These are phyloP conservation scores for Idaea aversata DNA, from an alignment of 2,888 invertebrate genomes.

Conservation along the genomic window DNA sequence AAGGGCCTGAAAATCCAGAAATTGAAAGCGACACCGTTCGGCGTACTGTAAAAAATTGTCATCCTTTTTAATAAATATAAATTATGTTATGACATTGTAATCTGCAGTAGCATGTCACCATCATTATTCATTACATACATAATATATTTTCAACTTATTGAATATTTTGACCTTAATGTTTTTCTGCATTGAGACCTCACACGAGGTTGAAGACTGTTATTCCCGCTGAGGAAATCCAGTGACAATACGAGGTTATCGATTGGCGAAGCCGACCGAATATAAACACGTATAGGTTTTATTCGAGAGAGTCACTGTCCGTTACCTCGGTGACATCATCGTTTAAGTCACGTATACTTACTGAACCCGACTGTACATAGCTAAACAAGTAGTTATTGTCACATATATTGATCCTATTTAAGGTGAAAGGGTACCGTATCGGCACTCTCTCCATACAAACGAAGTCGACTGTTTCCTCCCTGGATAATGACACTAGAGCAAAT, in stretches of 20 bases:
- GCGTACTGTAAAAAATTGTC: too few relatives aligned
- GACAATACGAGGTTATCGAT: not conserved
- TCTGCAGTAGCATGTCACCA: too few relatives aligned
- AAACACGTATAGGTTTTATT: conserved; percentile 16
- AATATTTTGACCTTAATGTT: not conserved
- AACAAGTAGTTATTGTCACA: conserved; percentile 27
- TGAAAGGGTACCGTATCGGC: too few relatives aligned
- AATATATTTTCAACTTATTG: not conserved
- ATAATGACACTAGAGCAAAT: too few relatives aligned
- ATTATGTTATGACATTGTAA: too few relatives aligned
- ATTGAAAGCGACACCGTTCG: too few relatives aligned
- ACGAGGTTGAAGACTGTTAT: not conserved
- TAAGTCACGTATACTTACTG: conserved; percentile 38
- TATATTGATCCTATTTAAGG: not conserved
- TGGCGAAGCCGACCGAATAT: conserved; percentile 4
- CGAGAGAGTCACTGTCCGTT: conserved; percentile 44
- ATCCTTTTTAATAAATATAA: too few relatives aligned
- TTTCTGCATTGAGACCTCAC: not conserved
- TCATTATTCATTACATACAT: too few relatives aligned
- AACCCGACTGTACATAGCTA: conserved; percentile 43
- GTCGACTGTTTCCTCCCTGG: too few relatives aligned
- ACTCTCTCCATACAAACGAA: too few relatives aligned
- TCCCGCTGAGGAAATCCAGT: not conserved
- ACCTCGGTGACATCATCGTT: conserved; percentile 62
- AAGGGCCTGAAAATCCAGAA: too few relatives aligned